Conservation (phyloP, 2,888 invertebrate genomes). For the Hesperia comma region DNA sequence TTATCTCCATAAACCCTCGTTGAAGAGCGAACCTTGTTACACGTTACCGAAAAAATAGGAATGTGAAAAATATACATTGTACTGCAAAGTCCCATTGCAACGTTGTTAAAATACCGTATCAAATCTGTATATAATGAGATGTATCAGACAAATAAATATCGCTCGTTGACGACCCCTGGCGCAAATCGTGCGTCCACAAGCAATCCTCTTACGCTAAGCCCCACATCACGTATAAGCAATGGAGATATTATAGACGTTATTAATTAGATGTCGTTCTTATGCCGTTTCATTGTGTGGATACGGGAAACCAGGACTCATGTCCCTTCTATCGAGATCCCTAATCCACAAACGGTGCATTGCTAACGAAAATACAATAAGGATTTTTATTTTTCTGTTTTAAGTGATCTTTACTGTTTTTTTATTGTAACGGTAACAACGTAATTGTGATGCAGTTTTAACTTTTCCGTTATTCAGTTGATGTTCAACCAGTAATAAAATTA, state of each 20-base stretch:
- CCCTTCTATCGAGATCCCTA: conserved; percentile 17
- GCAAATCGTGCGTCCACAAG: conserved; percentile 76
- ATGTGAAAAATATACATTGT: background rate
- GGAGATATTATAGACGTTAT: conserved; percentile 83
- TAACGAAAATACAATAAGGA: too few relatives aligned
- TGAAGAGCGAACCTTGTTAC: background rate
- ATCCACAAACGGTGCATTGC: too few relatives aligned
- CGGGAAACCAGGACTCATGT: conserved; percentile 62
- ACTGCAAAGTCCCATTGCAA: conserved; percentile 3
- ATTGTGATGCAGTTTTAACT: too few relatives aligned
- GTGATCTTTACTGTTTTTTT: too few relatives aligned
- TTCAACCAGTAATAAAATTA: too few relatives aligned
- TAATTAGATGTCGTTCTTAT: conserved; percentile 82
- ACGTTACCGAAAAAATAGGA: too few relatives aligned
- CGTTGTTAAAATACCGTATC: conserved; percentile 9
- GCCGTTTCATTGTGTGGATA: conserved; percentile 75
- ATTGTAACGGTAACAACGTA: too few relatives aligned
- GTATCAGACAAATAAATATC: conserved; percentile 58
- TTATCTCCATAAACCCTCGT: background rate
- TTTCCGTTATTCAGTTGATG: too few relatives aligned
- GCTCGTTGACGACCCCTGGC: conserved; percentile 67
- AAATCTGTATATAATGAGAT: conserved; percentile 17
- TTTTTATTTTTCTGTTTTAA: too few relatives aligned
- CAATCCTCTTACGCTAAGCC: conserved; percentile 80
- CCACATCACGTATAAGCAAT: conserved; percentile 63